Conservation (phyloP, 2,113 vertebrate genomes). For the Antidorcas marsupialis region DNA sequence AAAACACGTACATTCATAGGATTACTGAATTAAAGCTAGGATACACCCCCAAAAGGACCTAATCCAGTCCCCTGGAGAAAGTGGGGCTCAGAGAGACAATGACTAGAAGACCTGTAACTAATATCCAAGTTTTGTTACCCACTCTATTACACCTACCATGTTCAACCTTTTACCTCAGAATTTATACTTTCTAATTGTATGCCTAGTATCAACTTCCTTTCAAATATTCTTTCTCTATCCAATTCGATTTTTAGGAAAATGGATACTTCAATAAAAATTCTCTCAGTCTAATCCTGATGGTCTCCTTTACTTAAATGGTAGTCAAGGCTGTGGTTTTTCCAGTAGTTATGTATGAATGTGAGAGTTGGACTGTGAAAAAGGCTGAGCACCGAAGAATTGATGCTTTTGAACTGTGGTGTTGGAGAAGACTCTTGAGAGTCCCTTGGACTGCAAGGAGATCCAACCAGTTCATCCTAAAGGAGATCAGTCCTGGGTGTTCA, state of each 20-base stretch:
- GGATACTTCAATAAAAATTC: not conserved
- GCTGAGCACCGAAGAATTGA: not conserved
- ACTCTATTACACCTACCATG: not conserved
- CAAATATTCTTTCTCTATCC: conserved; percentile 4
- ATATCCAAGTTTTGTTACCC: not conserved
- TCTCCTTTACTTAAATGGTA: not conserved
- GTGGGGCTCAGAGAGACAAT: not conserved
- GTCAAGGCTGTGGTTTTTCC: not conserved
- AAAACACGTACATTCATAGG: not conserved
- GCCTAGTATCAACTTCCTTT: not conserved
- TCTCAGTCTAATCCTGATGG: not conserved
- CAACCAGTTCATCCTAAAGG: not conserved
- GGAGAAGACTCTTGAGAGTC: not conserved
- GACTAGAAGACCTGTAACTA: not conserved
- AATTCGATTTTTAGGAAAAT: conserved; percentile 24
- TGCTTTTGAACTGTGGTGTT: not conserved
- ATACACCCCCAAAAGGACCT: not conserved
- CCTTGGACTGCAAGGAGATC: not conserved
- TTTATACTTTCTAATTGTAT: not conserved
- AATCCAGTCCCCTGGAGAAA: not conserved
- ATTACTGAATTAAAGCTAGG: not conserved
- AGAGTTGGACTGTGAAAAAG: not conserved
- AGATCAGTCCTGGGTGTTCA: not conserved
- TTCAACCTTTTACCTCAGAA: not conserved
- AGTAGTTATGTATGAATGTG: not conserved